Conservation (phyloP, 2,113 vertebrate genomes). For the Thalassarche chlororhynchos region DNA sequence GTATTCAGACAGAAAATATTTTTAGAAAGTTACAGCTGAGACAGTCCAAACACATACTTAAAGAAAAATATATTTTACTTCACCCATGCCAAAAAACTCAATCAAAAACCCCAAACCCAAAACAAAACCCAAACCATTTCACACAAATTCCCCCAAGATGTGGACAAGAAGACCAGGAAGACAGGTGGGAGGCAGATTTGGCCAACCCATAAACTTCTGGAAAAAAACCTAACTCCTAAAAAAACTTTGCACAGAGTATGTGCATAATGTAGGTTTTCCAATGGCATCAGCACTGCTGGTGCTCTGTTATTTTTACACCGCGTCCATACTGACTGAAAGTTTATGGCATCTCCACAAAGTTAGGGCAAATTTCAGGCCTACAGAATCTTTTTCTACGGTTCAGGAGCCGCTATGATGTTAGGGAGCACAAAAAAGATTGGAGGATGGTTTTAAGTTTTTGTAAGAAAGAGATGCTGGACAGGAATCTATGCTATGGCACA, state of each 20-base stretch:
- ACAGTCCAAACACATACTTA: neutral
- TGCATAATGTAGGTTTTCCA: neutral
- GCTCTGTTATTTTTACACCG: neutral
- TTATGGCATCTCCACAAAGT: neutral
- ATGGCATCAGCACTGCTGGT: neutral
- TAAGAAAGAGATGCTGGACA: neutral
- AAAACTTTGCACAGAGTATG: neutral
- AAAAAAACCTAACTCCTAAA: neutral
- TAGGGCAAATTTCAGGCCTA: neutral
- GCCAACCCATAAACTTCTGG: neutral
- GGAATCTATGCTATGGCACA: neutral
- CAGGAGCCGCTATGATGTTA: neutral
- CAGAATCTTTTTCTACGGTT: neutral
- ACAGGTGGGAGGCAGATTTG: neutral
- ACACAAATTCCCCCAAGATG: neutral
- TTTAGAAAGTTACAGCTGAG: constrained; percentile 11
- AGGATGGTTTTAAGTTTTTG: neutral
- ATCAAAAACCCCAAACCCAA: neutral
- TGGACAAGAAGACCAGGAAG: neutral
- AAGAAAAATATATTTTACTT: neutral
- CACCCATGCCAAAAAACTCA: neutral
- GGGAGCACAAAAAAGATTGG: neutral
- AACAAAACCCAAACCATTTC: neutral
- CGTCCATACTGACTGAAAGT: neutral
- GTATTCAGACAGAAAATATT: constrained; percentile 39